Evolutionary conservation across 2,113 vertebrate genomes (phyloP).

Genomic region (Columbina picui): DNA sequence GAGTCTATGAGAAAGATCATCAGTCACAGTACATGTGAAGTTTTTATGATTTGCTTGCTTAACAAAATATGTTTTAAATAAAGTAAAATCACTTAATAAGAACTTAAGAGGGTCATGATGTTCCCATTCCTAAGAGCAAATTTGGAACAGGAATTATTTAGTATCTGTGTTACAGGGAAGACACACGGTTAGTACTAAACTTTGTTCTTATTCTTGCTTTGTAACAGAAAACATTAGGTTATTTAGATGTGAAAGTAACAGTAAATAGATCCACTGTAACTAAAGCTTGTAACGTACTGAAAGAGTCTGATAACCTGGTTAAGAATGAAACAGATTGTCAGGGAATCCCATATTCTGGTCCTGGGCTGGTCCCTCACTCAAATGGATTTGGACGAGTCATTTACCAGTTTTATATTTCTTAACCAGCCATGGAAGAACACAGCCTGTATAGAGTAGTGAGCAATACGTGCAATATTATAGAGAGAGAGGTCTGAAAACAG

Average conservation of each 20-base stretch:
- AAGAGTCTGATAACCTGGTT: not conserved
- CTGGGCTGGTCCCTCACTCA: not conserved
- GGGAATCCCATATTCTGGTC: not conserved
- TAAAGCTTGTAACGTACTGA: not conserved
- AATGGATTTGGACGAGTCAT: not conserved
- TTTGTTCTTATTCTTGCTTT: not conserved
- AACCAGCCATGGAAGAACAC: not conserved
- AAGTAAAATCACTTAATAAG: conserved; percentile 12
- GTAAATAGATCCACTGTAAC: not conserved
- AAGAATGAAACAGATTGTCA: not conserved
- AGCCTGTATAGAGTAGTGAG: fast-evolving
- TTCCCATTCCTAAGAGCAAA: not conserved
- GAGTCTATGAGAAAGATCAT: conserved; percentile 72
- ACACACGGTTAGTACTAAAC: not conserved
- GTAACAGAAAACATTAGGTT: not conserved
- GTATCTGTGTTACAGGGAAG: not conserved
- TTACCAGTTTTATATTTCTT: not conserved
- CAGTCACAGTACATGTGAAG: conserved; percentile 45
- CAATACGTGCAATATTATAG: too few relatives aligned
- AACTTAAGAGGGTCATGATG: conserved; percentile 5
- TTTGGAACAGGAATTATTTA: not conserved
- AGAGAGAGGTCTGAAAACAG: not conserved
- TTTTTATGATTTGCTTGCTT: conserved; percentile 71
- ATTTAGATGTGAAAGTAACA: not conserved
- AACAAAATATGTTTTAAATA: conserved; percentile 61